Evolutionary conservation across 37 sponge, comb jelly and placozoan species (phyloP), one percentile per base, ranked within the genome.

Genomic region (Aphrocallistes beatrix): DNA sequence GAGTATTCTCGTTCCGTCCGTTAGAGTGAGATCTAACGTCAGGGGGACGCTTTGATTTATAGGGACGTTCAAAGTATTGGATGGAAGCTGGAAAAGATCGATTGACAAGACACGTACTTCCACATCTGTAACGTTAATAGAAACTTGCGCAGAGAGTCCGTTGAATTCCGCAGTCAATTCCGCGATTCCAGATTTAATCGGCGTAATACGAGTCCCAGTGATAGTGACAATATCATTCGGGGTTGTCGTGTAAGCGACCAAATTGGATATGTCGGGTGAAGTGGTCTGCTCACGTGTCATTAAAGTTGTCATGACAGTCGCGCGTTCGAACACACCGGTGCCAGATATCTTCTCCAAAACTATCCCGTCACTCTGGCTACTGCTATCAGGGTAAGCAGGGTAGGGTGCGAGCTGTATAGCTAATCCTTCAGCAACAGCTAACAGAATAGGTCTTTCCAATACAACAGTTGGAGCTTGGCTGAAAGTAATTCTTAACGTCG

Each of bases 321-420:
- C 90, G 37, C 85, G 83, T 40, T 90, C 87, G 36, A 47, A 83
- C 32, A 85, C 25, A 10, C 82, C 38, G 1, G 90, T 92, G 25
- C 38, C 38, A 36, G 85, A 87, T 39, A 90, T 87, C 19, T 36
- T 83, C 36, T 45, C 28, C 32, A 93, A 85, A 1, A 51, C 17
- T n/a, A n/a, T n/a, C 19, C 81, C 83, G 32, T 89, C 84, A 1
- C 16, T 21, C 3, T 38, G 48, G 23, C 19, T 28, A 17, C 17
- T 51, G 38, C 91, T 90, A 10, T 88, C 89, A 48, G 75, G 85
- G 39, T 90, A 93, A 0, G 47, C 16, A 0, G 93, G 93, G 38
- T 69, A 89, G 0, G 91, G 91, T 34, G 48, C 51, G 30, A 85
- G 88, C 6, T 51, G 39, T 13, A 90, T n/a, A 1, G 40, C 10